These are phyloP conservation scores for Acridotheres tristis DNA, from an alignment of 2,797 vertebrate species.

Conservation along the genomic window DNA sequence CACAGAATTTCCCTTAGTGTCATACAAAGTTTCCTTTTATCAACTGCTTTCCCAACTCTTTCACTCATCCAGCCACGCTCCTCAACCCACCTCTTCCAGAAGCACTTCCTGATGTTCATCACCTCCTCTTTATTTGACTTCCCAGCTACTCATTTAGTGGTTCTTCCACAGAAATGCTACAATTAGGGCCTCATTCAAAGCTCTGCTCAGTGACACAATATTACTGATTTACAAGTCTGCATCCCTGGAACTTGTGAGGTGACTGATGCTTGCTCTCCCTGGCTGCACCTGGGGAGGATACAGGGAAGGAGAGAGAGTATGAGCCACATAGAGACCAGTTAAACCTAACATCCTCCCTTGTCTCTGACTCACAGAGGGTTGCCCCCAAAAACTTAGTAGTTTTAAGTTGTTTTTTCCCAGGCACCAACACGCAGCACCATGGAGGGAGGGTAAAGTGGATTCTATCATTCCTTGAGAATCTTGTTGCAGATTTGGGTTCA, in stretches of 20 bases:
- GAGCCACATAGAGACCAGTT: background rate
- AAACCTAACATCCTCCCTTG: background rate
- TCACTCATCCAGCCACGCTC: background rate
- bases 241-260: background rate
- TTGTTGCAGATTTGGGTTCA: background rate
- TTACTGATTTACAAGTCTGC: background rate
- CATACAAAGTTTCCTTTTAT: background rate
- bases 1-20: background rate
- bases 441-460: background rate
- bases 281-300: background rate
- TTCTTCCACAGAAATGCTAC: slow-evolving; percentile 3
- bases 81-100: background rate
- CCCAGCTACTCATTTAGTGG: background rate
- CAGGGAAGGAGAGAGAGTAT: background rate
- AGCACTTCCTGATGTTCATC: background rate
- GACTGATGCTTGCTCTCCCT: background rate
- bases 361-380: background rate
- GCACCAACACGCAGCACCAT: accelerated
- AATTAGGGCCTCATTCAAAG: slow-evolving; percentile 44
- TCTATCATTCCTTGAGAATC: background rate
- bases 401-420: background rate
- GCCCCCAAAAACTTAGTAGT: background rate
- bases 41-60: background rate
- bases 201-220: background rate
- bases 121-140: background rate